A percentile compares a stretch with the other conserved stretches of the same genome.
phyloP scores from a whole-genome alignment of 2,113 vertebrate species.

The Sylvilagus bachmani region DNA sequence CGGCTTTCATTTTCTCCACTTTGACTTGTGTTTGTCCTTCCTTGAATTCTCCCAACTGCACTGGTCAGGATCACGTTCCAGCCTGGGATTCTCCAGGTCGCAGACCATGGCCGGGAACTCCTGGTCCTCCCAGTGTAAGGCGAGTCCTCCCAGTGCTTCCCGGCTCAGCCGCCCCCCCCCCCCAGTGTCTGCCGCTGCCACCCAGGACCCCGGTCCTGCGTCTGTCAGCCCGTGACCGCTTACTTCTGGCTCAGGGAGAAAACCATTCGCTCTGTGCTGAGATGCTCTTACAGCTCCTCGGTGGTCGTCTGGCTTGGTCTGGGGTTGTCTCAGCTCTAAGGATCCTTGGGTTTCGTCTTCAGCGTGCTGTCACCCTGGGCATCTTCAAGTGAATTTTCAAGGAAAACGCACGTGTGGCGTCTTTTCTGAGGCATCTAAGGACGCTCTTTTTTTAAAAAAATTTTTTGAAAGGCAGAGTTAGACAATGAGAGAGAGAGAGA shows the following conservation, averaged over 20 bases:
- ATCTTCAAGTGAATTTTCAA: background rate
- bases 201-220: too few relatives aligned
- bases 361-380: background rate
- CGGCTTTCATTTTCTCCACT: background rate
- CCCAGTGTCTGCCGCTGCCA: too few relatives aligned
- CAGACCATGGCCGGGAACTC: too few relatives aligned
- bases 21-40: background rate
- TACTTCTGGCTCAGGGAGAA: too few relatives aligned
- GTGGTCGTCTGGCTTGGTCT: background rate
- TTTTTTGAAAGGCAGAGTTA: background rate
- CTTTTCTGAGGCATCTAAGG: conserved; percentile 46
- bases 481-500: too few relatives aligned
- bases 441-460: background rate
- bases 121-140: too few relatives aligned
- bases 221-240: too few relatives aligned
- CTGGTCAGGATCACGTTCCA: background rate
- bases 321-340: background rate
- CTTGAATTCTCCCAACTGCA: background rate
- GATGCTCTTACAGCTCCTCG: too few relatives aligned
- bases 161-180: too few relatives aligned
- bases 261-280: too few relatives aligned
- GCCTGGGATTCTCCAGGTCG: too few relatives aligned
- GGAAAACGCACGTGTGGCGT: background rate
- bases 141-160: too few relatives aligned
- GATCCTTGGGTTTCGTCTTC: background rate